Percentiles rank a stretch among this genome's conserved stretches.
Evolutionary conservation across 2,888 invertebrate species (phyloP).

Genomic region (Myopa tessellatipennis): DNA sequence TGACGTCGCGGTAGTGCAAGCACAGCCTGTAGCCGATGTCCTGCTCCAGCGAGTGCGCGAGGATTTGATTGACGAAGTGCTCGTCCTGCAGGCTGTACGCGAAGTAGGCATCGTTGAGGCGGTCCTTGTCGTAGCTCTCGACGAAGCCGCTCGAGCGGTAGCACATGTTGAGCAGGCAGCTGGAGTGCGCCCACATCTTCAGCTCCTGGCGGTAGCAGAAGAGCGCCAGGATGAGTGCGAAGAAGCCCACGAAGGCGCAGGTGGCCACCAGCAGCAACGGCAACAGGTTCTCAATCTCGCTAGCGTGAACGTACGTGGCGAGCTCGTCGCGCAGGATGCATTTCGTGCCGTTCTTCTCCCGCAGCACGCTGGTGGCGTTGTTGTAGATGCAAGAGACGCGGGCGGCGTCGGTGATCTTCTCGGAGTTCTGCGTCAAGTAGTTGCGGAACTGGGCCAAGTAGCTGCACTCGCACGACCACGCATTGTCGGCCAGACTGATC

Average conservation of each 20-base stretch:
- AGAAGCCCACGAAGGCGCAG: constrained; percentile 81
- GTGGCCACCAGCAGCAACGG: constrained; percentile 82
- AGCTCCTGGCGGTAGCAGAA: constrained; percentile 86
- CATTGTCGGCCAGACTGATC: constrained; percentile 84
- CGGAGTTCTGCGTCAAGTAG: constrained; percentile 82
- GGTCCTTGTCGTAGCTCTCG: constrained; percentile 78
- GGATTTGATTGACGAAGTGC: constrained; percentile 87
- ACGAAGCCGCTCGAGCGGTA: constrained; percentile 81
- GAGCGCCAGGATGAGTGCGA: constrained; percentile 80
- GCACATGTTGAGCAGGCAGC: constrained; percentile 87
- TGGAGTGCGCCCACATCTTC: constrained; percentile 86
- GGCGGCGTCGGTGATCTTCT: constrained; percentile 83
- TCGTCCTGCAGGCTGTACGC: constrained; percentile 95
- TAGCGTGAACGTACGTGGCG: constrained; percentile 76
- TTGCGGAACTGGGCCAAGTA: constrained; percentile 83
- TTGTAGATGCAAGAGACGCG: constrained; percentile 82
- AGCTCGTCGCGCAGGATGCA: constrained; percentile 81
- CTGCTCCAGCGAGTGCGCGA: constrained; percentile 88
- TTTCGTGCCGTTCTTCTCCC: constrained; percentile 82
- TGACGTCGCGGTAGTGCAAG: constrained; percentile 91
- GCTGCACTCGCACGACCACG: constrained; percentile 92
- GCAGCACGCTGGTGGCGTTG: constrained; percentile 78
- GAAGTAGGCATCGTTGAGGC: constrained; percentile 89
- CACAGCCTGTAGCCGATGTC: constrained; percentile 88
- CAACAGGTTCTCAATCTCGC: constrained; percentile 80